Evolutionary conservation across 1,140 invertebrate species (phyloP).

Genomic region (Caerostris darwini): DNA sequence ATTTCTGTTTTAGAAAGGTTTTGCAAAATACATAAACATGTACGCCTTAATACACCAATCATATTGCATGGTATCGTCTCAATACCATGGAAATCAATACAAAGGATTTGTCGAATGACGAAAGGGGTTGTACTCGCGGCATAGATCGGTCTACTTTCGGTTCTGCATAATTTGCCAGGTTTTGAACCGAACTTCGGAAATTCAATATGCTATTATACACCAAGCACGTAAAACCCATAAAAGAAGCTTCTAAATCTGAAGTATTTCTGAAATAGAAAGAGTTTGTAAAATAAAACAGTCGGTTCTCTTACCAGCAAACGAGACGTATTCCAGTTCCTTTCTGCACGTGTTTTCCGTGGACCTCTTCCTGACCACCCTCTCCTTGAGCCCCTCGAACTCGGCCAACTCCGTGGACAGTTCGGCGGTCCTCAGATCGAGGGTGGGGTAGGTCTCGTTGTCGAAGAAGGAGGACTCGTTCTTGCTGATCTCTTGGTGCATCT

Average conservation of each 20-base stretch:
- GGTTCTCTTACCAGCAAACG: slow-evolving; percentile 46
- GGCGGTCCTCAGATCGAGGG: slow-evolving; percentile 75
- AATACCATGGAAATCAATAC: too few relatives aligned
- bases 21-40: too few relatives aligned
- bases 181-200: too few relatives aligned
- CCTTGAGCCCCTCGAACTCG: slow-evolving; percentile 26
- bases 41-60: too few relatives aligned
- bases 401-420: slow-evolving; percentile 17
- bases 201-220: too few relatives aligned
- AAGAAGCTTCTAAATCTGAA: not conserved
- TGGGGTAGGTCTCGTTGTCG: slow-evolving; percentile 78
- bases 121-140: too few relatives aligned
- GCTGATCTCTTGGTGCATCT: slow-evolving; percentile 57
- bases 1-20: too few relatives aligned
- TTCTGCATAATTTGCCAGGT: too few relatives aligned
- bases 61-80: too few relatives aligned
- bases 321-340: slow-evolving; percentile 47
- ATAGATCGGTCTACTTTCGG: too few relatives aligned
- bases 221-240: too few relatives aligned
- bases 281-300: not conserved
- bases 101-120: too few relatives aligned
- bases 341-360: slow-evolving; percentile 38
- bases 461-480: slow-evolving; percentile 77
- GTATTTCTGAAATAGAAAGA: not conserved
- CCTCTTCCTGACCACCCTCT: slow-evolving; percentile 38